Base-by-base conservation (phyloP, 1,140 invertebrate species). In the Neotoxoptera formosana region DNA sequence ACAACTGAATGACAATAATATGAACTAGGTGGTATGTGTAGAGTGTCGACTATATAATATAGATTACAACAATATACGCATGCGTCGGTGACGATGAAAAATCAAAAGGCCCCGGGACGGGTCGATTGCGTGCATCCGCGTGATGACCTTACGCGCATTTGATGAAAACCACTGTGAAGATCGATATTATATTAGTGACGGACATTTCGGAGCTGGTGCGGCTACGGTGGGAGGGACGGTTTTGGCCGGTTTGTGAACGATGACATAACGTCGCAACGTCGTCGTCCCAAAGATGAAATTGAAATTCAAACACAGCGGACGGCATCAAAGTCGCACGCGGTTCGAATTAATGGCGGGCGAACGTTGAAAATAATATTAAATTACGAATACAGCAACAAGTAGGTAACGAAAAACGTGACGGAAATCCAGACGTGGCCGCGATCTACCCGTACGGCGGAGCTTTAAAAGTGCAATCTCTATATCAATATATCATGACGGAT, bases 71-170 rank as follows among this genome's bases (percentile, higher is more conserved):
- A 86, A 86, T 30, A 25, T 25, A 47, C 84, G 41, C 84, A 86
- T 86, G 41, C 41, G 41, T 86, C 84, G 84, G 84, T 47, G 25
- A 45, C 84, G 41, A 86, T 47, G 41, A 86, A 86, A 47, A 86
- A 47, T 86, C 41, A 86, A 86, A 47, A 14, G 45, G 25, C 14
- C 25, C 83, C 11, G 25, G 6, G 30, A 14, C 60, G 30, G 60
- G 14, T n/a, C 60, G 60, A 17, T 17, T n/a, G 30, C n/a, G n/a
- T 20, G 60, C n/a, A 0, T 76, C n/a, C 6, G 7, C 60, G 14
- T 76, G 17, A 76, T 76, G n/a, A 76, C 30, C 30, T 76, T 76
- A 76, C n/a, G n/a, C n/a, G 60, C 60, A n/a, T 76, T 76, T 76
- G 14, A 20, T 34, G 6, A 76, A 83, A 36, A 41, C 81, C 36